A percentile compares a stretch with the other conserved stretches of the same genome.
Conservation (phyloP, 1,140 invertebrate genomes). For the Drosophila novamexicana region DNA sequence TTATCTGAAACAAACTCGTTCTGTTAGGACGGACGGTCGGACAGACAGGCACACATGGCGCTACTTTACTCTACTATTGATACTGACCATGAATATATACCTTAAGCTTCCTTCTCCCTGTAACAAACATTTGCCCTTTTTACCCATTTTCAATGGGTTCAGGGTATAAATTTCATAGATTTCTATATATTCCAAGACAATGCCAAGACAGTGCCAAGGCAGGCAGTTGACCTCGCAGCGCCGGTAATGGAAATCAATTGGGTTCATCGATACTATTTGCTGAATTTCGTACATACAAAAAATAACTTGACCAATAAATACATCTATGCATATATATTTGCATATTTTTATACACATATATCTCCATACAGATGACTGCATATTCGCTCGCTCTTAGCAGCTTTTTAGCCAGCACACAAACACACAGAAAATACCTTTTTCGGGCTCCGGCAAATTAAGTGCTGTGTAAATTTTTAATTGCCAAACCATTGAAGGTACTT, state of each 20-base stretch:
- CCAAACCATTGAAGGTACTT: constrained; percentile 19
- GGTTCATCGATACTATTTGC: constrained; percentile 49
- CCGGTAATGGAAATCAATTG: constrained; percentile 55
- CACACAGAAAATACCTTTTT: neutral
- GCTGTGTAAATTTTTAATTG: constrained; percentile 62
- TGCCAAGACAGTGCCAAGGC: neutral
- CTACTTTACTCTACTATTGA: too few relatives aligned
- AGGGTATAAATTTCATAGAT: constrained; percentile 21
- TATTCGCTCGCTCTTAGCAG: neutral
- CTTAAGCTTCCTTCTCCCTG: too few relatives aligned
- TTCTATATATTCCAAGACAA: constrained; percentile 7
- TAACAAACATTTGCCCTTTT: too few relatives aligned
- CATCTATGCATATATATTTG: constrained; percentile 11
- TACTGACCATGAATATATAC: neutral
- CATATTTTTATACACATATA: neutral
- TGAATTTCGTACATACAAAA: constrained; percentile 10
- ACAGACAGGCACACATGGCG: too few relatives aligned
- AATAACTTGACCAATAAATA: constrained; percentile 37
- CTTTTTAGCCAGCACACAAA: neutral
- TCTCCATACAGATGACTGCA: neutral
- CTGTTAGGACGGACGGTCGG: too few relatives aligned
- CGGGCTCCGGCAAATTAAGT: constrained; percentile 3
- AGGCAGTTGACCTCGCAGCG: constrained; percentile 50
- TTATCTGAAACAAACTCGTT: too few relatives aligned
- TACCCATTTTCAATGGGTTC: too few relatives aligned